These are phyloP conservation scores for Drosophila kurseongensis DNA, from an alignment of 1,140 invertebrate genomes.

Conservation along the genomic window DNA sequence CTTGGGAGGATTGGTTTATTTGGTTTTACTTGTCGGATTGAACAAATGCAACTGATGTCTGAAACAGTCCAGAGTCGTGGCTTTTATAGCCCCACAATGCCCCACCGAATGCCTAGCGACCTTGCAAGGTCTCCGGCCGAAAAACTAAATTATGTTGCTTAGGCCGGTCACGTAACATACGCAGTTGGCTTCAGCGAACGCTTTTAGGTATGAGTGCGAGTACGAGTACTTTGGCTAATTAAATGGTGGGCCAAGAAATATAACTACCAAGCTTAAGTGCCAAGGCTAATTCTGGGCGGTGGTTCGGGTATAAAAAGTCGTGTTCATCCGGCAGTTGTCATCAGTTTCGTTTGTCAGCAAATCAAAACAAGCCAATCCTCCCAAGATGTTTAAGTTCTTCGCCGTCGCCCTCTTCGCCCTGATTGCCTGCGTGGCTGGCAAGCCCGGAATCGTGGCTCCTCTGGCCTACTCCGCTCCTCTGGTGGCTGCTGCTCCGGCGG, in stretches of 20 bases:
- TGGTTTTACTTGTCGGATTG: constrained; percentile 44
- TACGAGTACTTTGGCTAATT: constrained; percentile 26
- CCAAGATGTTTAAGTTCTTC: constrained; percentile 78
- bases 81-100: constrained; percentile 43
- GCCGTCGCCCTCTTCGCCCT: constrained; percentile 63
- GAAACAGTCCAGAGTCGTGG: not conserved
- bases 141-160: constrained; percentile 25
- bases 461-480: constrained; percentile 64
- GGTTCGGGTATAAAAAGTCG: constrained; percentile 48
- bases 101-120: constrained; percentile 17
- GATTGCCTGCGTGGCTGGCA: constrained; percentile 66
- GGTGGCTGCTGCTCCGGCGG: constrained; percentile 43
- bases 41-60: constrained; percentile 72
- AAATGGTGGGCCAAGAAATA: constrained; percentile 22
- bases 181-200: constrained; percentile 36
- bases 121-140: constrained; percentile 47
- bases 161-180: constrained; percentile 45
- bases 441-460: constrained; percentile 68
- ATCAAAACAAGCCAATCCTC: constrained; percentile 20
- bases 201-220: not conserved
- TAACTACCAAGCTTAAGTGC: constrained; percentile 1
- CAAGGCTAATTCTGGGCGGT: constrained; percentile 43
- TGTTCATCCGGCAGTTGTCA: constrained; percentile 26
- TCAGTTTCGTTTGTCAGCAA: constrained; percentile 65
- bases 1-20: constrained; percentile 46